phyloP scores from a whole-genome alignment of 2,113 vertebrate genomes.

The Tachysurus fulvidraco region DNA sequence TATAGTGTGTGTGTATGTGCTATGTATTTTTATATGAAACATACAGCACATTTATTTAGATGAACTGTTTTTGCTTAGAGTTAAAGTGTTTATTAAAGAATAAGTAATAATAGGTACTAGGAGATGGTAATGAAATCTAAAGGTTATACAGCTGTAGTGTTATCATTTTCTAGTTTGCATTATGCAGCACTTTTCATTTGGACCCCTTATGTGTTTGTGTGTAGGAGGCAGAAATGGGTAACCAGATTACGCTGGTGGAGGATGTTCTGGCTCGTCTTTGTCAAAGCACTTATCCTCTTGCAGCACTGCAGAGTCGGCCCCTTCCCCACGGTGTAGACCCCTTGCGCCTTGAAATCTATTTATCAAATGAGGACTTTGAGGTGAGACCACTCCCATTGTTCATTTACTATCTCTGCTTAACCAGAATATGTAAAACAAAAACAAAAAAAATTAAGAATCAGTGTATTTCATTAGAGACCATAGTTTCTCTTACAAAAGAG shows the following conservation, averaged over 20 bases:
- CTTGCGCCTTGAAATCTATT: conserved; percentile 93
- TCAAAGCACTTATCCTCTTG: conserved; percentile 86
- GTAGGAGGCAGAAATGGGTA: conserved; percentile 91
- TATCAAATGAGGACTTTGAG: conserved; percentile 93
- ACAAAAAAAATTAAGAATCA: background rate
- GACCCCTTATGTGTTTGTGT: background rate
- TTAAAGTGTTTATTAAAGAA: background rate
- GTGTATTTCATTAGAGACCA: background rate
- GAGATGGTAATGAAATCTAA: background rate
- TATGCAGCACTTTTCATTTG: background rate
- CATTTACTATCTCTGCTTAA: too few relatives aligned
- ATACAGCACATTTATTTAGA: background rate
- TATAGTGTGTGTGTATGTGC: background rate
- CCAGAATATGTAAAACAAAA: background rate
- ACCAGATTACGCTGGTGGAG: conserved; percentile 96
- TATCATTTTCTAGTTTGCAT: background rate
- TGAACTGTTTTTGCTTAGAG: background rate
- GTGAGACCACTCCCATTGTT: conserved; percentile 63
- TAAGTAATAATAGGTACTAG: background rate
- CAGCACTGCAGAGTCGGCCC: conserved; percentile 84
- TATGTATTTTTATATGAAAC: background rate
- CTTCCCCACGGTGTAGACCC: conserved; percentile 95
- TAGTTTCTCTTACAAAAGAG: background rate
- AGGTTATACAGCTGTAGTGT: background rate
- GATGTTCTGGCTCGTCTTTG: conserved; percentile 90